phyloP scores from a whole-genome alignment of 2,113 vertebrate species.

The Albula glossodonta region DNA sequence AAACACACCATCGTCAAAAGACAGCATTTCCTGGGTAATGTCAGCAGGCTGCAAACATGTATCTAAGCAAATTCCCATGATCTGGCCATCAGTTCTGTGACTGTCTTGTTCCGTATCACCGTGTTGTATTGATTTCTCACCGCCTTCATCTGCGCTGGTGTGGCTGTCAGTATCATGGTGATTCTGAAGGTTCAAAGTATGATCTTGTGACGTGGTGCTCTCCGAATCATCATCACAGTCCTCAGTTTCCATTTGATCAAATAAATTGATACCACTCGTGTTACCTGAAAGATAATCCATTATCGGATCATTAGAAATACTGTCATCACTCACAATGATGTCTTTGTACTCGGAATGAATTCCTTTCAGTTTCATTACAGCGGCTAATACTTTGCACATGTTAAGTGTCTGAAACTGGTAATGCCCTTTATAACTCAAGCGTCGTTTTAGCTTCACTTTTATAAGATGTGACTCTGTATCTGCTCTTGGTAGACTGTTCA shows the following conservation, averaged over 20 bases:
- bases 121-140: too few species aligned
- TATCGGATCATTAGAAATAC: background rate
- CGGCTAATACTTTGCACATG: background rate
- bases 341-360: background rate
- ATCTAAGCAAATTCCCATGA: background rate
- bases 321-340: background rate
- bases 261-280: background rate
- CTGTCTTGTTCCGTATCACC: background rate
- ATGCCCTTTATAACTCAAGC: constrained; percentile 9
- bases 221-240: too few species aligned
- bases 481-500: background rate
- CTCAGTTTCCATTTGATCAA: too few species aligned
- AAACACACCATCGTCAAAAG: background rate
- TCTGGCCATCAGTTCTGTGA: background rate
- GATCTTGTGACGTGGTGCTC: too few species aligned
- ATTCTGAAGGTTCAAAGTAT: too few species aligned
- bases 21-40: background rate
- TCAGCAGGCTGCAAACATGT: constrained; percentile 15
- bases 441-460: constrained; percentile 18
- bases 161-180: too few species aligned
- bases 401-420: background rate
- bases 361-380: background rate
- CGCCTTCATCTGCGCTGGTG: too few species aligned
- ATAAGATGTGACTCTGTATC: background rate
- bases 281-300: background rate